Evolutionary conservation across 2,113 vertebrate genomes (phyloP).

Genomic region (Furnarius figulus): DNA sequence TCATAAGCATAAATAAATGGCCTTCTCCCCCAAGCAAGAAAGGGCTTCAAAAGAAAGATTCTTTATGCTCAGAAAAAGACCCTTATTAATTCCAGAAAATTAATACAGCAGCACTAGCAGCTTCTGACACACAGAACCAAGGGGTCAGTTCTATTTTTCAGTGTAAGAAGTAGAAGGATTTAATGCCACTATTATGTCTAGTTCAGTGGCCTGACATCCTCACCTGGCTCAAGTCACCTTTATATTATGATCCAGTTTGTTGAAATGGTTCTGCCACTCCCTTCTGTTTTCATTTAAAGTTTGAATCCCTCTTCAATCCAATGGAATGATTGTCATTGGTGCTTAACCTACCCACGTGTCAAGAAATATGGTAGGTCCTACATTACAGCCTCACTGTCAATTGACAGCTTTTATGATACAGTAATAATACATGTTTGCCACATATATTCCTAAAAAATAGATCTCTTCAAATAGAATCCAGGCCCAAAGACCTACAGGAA

Average conservation of each 20-base stretch:
- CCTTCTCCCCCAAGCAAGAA: not conserved
- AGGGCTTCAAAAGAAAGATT: not conserved
- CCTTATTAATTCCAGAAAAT: not conserved
- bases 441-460: not conserved
- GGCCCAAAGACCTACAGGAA: not conserved
- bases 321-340: not conserved
- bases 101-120: not conserved
- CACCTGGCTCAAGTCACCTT: not conserved
- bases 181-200: not conserved
- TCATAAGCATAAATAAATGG: conserved; percentile 31
- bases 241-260: not conserved
- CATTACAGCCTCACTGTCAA: not conserved
- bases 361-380: not conserved
- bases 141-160: not conserved
- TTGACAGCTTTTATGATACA: not conserved
- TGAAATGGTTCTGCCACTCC: not conserved
- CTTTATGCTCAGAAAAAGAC: not conserved
- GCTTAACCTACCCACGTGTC: not conserved
- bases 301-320: not conserved
- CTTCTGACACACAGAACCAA: not conserved
- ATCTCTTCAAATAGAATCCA: not conserved
- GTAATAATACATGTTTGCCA: not conserved
- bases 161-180: not conserved
- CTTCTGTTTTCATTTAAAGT: not conserved
- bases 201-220: not conserved